phyloP scores from a whole-genome alignment of 2,888 invertebrate genomes.

The Catocala nupta region DNA sequence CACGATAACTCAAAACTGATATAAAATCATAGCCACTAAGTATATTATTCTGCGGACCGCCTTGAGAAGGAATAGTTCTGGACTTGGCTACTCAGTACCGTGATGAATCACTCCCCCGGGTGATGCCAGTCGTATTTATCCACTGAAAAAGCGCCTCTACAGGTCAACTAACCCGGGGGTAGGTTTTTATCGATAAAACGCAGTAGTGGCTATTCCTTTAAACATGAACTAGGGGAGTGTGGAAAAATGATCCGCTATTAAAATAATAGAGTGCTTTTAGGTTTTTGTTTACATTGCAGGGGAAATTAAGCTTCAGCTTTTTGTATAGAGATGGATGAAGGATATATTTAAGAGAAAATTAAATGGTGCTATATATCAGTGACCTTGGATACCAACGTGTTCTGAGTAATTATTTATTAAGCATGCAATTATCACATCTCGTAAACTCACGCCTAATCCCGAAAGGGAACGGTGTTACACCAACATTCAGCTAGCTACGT shows the following conservation, averaged over 20 bases:
- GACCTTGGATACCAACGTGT: no score
- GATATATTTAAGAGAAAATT: background rate
- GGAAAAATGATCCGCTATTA: constrained; percentile 51
- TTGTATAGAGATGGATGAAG: constrained; percentile 1
- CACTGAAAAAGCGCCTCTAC: constrained; percentile 43
- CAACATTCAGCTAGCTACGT: no score
- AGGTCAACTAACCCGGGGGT: constrained; percentile 47
- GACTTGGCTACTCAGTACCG: constrained; percentile 45
- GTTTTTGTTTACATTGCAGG: constrained; percentile 43
- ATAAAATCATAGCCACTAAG: constrained; percentile 53
- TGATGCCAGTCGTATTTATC: constrained; percentile 44
- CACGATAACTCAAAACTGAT: constrained; percentile 25
- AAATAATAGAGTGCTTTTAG: constrained; percentile 50
- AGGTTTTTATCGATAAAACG: constrained; percentile 49
- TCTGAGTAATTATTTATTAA: no score
- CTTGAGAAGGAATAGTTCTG: constrained; percentile 40
- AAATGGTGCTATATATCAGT: background rate
- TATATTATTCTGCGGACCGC: constrained; percentile 44
- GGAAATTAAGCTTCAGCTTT: constrained; percentile 19
- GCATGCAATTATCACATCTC: no score
- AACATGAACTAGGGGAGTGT: constrained; percentile 51
- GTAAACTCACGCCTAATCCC: no score
- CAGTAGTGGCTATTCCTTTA: constrained; percentile 49
- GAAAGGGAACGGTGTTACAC: no score
- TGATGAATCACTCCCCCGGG: constrained; percentile 62